Evolutionary conservation across 2,113 vertebrate species (phyloP).

Genomic region (Ophthalmolycus amberensis): DNA sequence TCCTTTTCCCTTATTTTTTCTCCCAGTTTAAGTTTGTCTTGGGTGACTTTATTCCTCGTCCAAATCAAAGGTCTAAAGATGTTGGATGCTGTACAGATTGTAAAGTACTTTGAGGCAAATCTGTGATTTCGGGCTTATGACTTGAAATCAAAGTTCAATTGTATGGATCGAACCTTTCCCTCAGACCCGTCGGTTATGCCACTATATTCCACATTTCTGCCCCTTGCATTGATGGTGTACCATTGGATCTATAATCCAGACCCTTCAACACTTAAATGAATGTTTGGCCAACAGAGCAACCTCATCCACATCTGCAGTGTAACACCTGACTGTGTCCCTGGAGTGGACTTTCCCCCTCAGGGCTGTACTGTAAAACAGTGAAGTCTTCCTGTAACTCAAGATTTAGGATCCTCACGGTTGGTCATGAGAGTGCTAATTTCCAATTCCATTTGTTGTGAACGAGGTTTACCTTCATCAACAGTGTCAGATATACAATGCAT

Average conservation of each 20-base stretch:
- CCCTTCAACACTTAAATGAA: neutral
- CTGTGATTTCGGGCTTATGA: neutral
- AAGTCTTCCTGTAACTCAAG: conserved; percentile 26
- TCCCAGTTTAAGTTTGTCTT: neutral
- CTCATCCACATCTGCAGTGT: conserved; percentile 17
- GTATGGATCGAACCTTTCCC: neutral
- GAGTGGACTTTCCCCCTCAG: conserved; percentile 41
- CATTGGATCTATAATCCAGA: conserved; percentile 5
- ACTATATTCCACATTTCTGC: neutral
- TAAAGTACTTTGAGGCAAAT: neutral
- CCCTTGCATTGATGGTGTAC: neutral
- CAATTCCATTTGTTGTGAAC: neutral
- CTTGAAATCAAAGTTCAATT: neutral
- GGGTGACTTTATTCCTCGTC: neutral
- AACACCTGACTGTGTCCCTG: conserved; percentile 33
- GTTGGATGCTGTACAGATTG: neutral
- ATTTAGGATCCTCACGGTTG: neutral
- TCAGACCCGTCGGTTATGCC: neutral
- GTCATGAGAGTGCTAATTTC: neutral
- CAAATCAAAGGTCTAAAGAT: neutral
- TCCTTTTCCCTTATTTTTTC: neutral
- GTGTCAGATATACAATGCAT: no score
- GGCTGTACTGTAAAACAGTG: conserved; percentile 14
- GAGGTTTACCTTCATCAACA: neutral
- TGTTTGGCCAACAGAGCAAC: conserved; percentile 7